Evolutionary conservation across 1,140 invertebrate genomes (phyloP).

Genomic region (Galendromus occidentalis): DNA sequence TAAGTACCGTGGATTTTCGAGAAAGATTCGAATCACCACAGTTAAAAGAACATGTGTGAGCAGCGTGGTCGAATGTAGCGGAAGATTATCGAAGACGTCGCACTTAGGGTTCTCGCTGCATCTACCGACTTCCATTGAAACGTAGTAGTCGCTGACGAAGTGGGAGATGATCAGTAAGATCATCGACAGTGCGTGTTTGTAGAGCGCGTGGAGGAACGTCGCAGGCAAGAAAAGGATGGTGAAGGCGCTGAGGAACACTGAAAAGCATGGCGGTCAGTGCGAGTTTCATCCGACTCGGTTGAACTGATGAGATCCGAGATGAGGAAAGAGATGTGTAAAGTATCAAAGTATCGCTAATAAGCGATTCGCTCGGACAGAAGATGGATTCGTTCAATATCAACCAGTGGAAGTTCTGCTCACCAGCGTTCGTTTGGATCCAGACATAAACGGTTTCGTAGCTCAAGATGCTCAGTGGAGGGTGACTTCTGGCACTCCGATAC

Average conservation of each 20-base stretch:
- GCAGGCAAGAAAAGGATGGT: constrained; percentile 34
- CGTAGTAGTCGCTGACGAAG: constrained; percentile 31
- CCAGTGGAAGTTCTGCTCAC: too few relatives aligned
- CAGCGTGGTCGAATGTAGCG: constrained; percentile 27
- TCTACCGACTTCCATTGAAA: constrained; percentile 24
- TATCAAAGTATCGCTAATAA: too few relatives aligned
- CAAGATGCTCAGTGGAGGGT: too few relatives aligned
- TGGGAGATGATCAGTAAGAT: constrained; percentile 29
- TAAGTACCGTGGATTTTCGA: constrained; percentile 29
- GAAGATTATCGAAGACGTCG: constrained; percentile 19
- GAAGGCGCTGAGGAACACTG: constrained; percentile 33
- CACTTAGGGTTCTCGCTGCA: constrained; percentile 24
- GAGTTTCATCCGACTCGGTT: too few relatives aligned
- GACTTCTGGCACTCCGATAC: too few relatives aligned
- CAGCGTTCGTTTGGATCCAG: too few relatives aligned
- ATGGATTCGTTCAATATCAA: too few relatives aligned
- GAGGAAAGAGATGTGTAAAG: constrained; percentile 23
- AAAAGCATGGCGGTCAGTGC: too few relatives aligned
- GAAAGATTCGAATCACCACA: constrained; percentile 28
- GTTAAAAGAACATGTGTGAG: constrained; percentile 29
- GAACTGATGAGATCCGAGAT: too few relatives aligned
- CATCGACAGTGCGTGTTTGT: constrained; percentile 33
- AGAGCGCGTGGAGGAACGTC: constrained; percentile 31
- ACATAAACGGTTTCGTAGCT: too few relatives aligned
- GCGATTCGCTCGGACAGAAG: too few relatives aligned